Base-by-base conservation (phyloP, 2,797 vertebrate genomes). In the Coregonus suidteri region DNA sequence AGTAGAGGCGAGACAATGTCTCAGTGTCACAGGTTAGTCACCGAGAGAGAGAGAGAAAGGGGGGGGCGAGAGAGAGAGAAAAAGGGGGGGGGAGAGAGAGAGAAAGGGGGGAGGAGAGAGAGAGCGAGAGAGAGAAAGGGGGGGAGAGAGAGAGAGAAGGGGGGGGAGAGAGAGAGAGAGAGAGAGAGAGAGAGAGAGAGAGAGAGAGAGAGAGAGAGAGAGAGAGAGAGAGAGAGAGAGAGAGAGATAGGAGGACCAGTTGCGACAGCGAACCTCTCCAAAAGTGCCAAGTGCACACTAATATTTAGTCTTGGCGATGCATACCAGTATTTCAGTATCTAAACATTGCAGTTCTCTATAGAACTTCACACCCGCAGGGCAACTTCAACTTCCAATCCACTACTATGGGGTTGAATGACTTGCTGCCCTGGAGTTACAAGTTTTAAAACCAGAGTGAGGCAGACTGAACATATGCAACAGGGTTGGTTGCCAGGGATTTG, bases 11-110 rank as follows among this genome's bases (percentile, higher is more conserved):
- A 87, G 89, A 91, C 89, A 69, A 88, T 89, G 89, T 87, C 90
- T 88, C 83, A 66, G 81, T 89, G 93, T 90, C 94, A 94, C 92
- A 90, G 92, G 93, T 95, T 93, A 94, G 59, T 64, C n/a, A 64
- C 59, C 9, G 0, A 4, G 90, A 91, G 84, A 90, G 88, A 90
- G 90, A 65, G n/a, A 71, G 9, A 84, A 87, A 82, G 87, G 90
- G 89, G 89, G 87, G 79, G 81, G 89, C 83, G 88, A 93, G 82
- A 91, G 81, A 82, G 52, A 20, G n/a, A 30, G 67, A 69, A 6
- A 35, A 13, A 34, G 53, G 37, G 31, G 18, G 25, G 13, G n/a
- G 16, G n/a, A 25, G 41, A 72, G 18, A 14, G 1, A 4, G 41
- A 25, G 52, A 35, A 31, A 6, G 52, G 34, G 68, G 13, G 6